A percentile compares a stretch with the other conserved stretches of the same genome.
Evolutionary conservation across 1,140 invertebrate species (phyloP).

Genomic region (Muscidifurax raptorellus): DNA sequence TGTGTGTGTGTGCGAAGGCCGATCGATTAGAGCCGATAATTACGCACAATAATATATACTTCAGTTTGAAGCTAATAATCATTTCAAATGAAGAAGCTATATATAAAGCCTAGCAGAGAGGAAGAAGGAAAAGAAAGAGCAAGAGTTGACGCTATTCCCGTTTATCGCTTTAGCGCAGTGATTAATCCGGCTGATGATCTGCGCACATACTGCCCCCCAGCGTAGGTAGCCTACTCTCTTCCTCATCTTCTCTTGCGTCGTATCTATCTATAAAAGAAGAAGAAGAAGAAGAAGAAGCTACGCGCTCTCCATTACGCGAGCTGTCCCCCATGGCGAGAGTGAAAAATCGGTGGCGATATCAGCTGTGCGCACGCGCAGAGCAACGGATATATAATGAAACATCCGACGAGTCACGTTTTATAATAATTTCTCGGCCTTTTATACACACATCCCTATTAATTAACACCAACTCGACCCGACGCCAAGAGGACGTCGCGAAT

Average conservation of each 20-base stretch:
- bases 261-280: background rate
- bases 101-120: background rate
- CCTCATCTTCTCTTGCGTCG: conserved; percentile 48
- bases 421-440: conserved; percentile 59
- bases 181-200: conserved; percentile 57
- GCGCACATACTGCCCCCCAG: background rate
- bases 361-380: background rate
- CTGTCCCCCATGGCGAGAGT: conserved; percentile 58
- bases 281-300: background rate
- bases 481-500: background rate
- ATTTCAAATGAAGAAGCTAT: conserved; percentile 19
- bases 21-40: background rate
- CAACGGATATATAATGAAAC: conserved; percentile 54
- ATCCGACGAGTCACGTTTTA: conserved; percentile 64
- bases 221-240: conserved; percentile 49
- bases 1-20: background rate
- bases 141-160: conserved; percentile 18
- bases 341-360: conserved; percentile 61
- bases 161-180: conserved; percentile 45
- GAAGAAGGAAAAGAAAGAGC: background rate
- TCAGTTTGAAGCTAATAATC: conserved; percentile 28
- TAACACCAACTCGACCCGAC: conserved; percentile 45
- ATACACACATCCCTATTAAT: conserved; percentile 59
- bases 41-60: background rate
- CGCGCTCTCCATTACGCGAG: conserved; percentile 22